Percentiles rank a stretch among this genome's conserved stretches.
Conservation (phyloP, 2,113 vertebrate genomes). For the Sturnira hondurensis region DNA sequence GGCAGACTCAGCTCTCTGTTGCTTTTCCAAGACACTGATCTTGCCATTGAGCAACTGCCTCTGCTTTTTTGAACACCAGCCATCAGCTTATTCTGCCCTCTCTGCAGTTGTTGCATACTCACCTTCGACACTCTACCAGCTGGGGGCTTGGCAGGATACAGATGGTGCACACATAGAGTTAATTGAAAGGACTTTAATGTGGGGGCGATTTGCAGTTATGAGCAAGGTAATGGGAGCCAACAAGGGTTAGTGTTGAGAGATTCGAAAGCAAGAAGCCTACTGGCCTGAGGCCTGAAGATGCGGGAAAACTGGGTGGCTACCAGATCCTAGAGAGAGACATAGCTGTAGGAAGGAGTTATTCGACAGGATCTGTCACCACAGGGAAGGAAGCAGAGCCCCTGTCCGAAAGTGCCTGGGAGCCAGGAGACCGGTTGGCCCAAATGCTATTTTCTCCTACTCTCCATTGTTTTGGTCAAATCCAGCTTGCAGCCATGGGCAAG, state of each 20-base stretch:
- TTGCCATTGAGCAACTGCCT: background rate
- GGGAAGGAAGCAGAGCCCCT: background rate
- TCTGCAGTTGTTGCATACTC: background rate
- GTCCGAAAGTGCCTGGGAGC: background rate
- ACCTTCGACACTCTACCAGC: background rate
- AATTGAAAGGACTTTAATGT: background rate
- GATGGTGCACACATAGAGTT: constrained; percentile 13
- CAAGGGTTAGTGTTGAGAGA: background rate
- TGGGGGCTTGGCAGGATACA: background rate
- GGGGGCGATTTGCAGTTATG: background rate
- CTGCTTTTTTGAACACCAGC: background rate
- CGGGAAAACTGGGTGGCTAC: background rate
- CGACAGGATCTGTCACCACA: background rate
- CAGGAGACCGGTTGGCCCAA: background rate
- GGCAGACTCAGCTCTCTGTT: background rate
- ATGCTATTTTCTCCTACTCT: background rate
- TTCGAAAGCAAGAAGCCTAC: background rate
- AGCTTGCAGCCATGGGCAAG: background rate
- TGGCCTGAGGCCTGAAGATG: background rate
- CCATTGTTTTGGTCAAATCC: background rate
- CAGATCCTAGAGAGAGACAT: background rate
- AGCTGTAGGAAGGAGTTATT: background rate
- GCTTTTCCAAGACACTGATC: background rate
- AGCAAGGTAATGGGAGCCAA: background rate
- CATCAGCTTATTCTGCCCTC: background rate